Percentiles rank a stretch among this genome's conserved stretches.
Conservation (phyloP, 2,797 vertebrate genomes). For the Tiaroga cobitis region DNA sequence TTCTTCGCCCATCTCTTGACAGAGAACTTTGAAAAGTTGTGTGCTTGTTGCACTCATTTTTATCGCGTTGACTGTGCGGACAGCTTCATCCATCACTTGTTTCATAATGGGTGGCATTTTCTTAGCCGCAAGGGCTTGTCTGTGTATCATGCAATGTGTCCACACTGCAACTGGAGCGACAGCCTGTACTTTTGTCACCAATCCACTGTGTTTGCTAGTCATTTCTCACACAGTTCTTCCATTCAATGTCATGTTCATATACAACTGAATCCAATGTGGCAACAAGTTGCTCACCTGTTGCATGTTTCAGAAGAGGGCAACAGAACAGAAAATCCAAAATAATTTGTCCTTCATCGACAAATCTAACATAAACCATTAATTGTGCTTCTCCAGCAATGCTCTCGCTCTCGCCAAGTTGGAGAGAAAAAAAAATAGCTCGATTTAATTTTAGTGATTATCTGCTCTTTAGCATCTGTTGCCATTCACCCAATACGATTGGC, state of each 20-base stretch:
- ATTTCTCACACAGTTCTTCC: background rate
- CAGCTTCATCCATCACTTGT: background rate
- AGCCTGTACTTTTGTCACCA: background rate
- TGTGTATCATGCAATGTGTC: background rate
- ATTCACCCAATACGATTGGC: background rate
- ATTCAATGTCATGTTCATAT: background rate
- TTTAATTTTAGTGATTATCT: background rate
- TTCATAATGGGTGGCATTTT: background rate
- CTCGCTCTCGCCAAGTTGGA: background rate
- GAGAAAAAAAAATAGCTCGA: background rate
- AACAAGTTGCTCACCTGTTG: background rate
- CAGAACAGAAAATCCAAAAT: background rate
- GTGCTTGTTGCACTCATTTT: background rate
- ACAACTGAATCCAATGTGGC: background rate
- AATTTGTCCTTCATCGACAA: background rate
- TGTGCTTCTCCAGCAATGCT: background rate
- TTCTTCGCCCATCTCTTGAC: background rate
- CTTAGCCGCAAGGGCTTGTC: background rate
- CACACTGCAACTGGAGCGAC: background rate
- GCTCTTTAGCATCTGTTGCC: background rate
- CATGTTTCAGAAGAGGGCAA: background rate
- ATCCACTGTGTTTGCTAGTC: background rate
- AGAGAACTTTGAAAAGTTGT: slow-evolving; percentile 1
- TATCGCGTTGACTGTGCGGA: background rate
- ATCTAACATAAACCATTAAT: background rate